Conservation (phyloP, 2,113 vertebrate species). For the Myotis brandtii region DNA sequence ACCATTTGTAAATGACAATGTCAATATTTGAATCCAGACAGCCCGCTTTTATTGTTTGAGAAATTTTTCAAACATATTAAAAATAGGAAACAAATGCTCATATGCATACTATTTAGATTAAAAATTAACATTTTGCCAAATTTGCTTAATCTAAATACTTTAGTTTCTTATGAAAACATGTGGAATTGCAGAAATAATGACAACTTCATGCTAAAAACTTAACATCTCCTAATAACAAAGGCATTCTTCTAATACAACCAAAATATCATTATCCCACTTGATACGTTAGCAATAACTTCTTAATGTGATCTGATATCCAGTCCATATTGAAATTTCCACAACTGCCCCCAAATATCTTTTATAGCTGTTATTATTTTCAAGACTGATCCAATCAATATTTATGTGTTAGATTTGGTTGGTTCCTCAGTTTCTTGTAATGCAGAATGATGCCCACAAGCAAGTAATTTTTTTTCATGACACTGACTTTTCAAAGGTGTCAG, state of each 20-base stretch:
- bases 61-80: not conserved
- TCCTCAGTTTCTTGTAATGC: not conserved
- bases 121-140: not conserved
- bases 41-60: not conserved
- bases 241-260: not conserved
- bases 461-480: not conserved
- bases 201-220: slow-evolving; percentile 34
- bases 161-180: not conserved
- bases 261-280: not conserved
- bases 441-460: not conserved
- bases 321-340: not conserved
- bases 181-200: not conserved
- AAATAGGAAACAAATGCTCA: not conserved
- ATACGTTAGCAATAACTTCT: not conserved
- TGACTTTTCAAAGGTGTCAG: not conserved
- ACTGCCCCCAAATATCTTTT: not conserved
- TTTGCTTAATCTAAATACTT: not conserved
- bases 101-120: not conserved
- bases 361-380: slow-evolving; percentile 5
- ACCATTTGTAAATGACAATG: not conserved
- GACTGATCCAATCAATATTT: not conserved
- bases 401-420: not conserved
- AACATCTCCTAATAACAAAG: slow-evolving; percentile 28
- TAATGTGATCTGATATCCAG: not conserved
- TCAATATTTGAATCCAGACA: not conserved